A percentile compares a stretch with the other conserved stretches of the same genome.
phyloP scores from a whole-genome alignment of 37 sponge, comb jelly and placozoan species.

The Beroe ovata region DNA sequence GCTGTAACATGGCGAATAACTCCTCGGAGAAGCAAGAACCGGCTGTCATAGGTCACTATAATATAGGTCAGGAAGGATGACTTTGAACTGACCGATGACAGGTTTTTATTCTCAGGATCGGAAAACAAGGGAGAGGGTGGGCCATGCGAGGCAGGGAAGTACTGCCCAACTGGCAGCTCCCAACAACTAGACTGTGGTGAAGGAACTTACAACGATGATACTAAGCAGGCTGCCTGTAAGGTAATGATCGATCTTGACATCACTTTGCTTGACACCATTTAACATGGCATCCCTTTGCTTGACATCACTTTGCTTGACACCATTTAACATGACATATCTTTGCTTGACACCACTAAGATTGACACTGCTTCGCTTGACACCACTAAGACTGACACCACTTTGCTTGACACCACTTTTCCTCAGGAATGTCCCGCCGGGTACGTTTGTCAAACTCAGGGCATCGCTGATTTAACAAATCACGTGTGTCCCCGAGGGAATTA shows the following conservation, averaged over 20 bases:
- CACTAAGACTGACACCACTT: not conserved
- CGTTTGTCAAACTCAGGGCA: not conserved
- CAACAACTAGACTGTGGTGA: not conserved
- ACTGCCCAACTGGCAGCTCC: conserved; percentile 21
- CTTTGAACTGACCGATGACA: too few relatives aligned
- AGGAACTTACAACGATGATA: conserved; percentile 39
- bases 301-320: not conserved
- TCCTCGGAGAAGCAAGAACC: too few relatives aligned
- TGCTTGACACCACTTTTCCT: not conserved
- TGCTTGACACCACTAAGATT: not conserved
- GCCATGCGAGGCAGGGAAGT: conserved; percentile 24
- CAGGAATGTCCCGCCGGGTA: conserved; percentile 26
- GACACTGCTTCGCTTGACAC: not conserved
- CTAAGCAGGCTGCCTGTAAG: conserved; percentile 8
- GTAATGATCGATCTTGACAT: not conserved
- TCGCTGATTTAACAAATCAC: not conserved
- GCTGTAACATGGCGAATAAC: too few relatives aligned
- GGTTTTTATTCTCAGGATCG: not conserved
- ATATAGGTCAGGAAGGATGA: too few relatives aligned
- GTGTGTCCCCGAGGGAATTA: conserved; percentile 25
- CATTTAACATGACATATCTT: not conserved
- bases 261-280: not conserved
- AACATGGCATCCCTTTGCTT: too few relatives aligned
- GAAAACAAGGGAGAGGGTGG: conserved; percentile 44
- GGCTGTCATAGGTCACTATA: too few relatives aligned